These are phyloP conservation scores for Furcula furcula DNA, from an alignment of 2,888 invertebrate species.

Conservation along the genomic window DNA sequence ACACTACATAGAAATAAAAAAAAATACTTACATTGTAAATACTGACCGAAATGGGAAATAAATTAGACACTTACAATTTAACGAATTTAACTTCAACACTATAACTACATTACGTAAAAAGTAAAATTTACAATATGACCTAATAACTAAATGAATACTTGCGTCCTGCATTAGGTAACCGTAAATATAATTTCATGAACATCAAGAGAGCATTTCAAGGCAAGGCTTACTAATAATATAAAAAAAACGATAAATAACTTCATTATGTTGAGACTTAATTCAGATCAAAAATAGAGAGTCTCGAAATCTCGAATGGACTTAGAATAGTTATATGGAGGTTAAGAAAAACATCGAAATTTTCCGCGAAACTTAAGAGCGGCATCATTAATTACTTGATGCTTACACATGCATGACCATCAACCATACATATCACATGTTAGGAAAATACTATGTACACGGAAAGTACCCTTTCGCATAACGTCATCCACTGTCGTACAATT, in stretches of 20 bases:
- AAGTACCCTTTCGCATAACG: conserved; percentile 27
- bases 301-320: conserved; percentile 16
- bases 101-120: conserved; percentile 59
- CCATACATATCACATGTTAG: conserved; percentile 49
- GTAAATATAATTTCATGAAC: conserved; percentile 74
- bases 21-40: conserved; percentile 79
- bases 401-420: conserved; percentile 34
- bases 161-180: conserved; percentile 79
- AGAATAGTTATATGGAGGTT: conserved; percentile 14
- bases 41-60: conserved; percentile 81
- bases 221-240: conserved; percentile 49
- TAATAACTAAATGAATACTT: conserved; percentile 77
- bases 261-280: conserved; percentile 40
- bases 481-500: conserved; percentile 28
- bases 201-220: conserved; percentile 79
- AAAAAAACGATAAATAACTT: conserved; percentile 44
- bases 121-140: conserved; percentile 70
- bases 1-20: conserved; percentile 57
- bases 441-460: conserved; percentile 40
- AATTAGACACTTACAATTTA: conserved; percentile 72
- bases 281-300: conserved; percentile 22
- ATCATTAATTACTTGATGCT: conserved; percentile 26
- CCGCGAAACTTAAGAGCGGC: background rate
- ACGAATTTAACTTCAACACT: conserved; percentile 42
- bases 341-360: conserved; percentile 8